These are phyloP conservation scores for Drosophila pseudoobscura DNA, from an alignment of 1,140 invertebrate species.

Conservation along the genomic window DNA sequence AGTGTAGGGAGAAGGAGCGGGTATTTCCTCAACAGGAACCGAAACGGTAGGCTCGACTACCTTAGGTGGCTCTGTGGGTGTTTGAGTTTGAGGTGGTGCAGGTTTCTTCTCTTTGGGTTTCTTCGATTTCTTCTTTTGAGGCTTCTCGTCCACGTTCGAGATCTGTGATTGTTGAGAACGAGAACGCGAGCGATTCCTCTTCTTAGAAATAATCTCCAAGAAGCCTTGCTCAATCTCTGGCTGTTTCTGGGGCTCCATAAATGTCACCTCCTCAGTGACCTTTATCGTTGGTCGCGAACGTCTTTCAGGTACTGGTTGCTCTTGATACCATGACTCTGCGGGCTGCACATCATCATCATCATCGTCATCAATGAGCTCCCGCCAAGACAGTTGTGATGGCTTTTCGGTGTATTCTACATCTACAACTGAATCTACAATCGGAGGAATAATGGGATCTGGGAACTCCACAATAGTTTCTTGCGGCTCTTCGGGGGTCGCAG, in stretches of 20 bases:
- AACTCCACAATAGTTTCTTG: conserved; percentile 37
- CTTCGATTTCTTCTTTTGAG: conserved; percentile 59
- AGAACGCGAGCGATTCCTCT: conserved; percentile 68
- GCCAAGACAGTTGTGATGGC: conserved; percentile 55
- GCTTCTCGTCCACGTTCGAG: conserved; percentile 52
- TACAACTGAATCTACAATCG: neutral
- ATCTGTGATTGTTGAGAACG: conserved; percentile 69
- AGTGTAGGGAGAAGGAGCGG: conserved; percentile 29
- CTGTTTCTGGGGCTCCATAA: conserved; percentile 13
- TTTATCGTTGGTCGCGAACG: conserved; percentile 66
- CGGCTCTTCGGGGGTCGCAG: neutral
- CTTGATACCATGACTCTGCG: conserved; percentile 32
- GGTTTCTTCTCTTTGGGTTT: conserved; percentile 52
- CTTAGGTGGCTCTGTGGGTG: conserved; percentile 1
- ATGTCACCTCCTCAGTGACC: conserved; percentile 47
- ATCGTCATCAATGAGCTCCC: conserved; percentile 74
- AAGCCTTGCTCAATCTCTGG: conserved; percentile 64
- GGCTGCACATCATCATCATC: conserved; percentile 57
- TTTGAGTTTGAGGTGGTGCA: neutral
- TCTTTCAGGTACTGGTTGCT: conserved; percentile 29
- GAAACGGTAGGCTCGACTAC: neutral
- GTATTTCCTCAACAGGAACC: neutral
- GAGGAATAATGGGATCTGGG: conserved; percentile 53
- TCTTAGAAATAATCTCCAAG: conserved; percentile 61
- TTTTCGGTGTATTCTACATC: conserved; percentile 30